phyloP scores from a whole-genome alignment of 2,888 invertebrate species.

The Galerucella pusilla region DNA sequence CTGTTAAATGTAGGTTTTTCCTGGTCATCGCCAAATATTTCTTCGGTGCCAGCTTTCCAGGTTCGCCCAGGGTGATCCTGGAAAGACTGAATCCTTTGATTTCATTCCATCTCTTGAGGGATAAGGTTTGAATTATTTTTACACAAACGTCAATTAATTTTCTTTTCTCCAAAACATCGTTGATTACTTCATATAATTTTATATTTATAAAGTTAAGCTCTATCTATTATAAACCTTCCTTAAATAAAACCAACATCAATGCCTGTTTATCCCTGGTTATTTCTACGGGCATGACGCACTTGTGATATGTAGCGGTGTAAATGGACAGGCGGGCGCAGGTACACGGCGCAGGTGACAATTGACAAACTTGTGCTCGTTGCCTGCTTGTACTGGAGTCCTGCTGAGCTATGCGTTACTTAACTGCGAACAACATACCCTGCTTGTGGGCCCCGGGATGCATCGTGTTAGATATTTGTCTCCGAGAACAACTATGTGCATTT shows the following conservation, averaged over 20 bases:
- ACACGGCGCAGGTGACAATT: slow-evolving; percentile 64
- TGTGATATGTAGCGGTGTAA: slow-evolving; percentile 62
- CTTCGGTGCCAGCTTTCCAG: too few species aligned
- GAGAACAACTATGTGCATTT: slow-evolving; percentile 55
- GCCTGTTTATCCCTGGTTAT: slow-evolving; percentile 22
- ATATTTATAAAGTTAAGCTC: too few species aligned
- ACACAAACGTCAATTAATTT: too few species aligned
- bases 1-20: too few species aligned
- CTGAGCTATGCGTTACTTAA: slow-evolving; percentile 63
- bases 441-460: slow-evolving; percentile 53
- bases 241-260: not conserved
- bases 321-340: slow-evolving; percentile 58
- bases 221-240: too few species aligned
- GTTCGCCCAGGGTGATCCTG: too few species aligned
- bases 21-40: too few species aligned
- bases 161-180: too few species aligned
- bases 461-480: slow-evolving; percentile 64
- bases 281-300: slow-evolving; percentile 43
- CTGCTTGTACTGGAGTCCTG: slow-evolving; percentile 61
- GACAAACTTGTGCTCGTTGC: slow-evolving; percentile 64
- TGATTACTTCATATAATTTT: too few species aligned
- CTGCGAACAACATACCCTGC: slow-evolving; percentile 61
- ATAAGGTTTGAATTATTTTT: too few species aligned
- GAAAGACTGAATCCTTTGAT: too few species aligned
- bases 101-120: too few species aligned